These are phyloP conservation scores for Mustela lutreola DNA, from an alignment of 2,113 vertebrate genomes.

Conservation along the genomic window DNA sequence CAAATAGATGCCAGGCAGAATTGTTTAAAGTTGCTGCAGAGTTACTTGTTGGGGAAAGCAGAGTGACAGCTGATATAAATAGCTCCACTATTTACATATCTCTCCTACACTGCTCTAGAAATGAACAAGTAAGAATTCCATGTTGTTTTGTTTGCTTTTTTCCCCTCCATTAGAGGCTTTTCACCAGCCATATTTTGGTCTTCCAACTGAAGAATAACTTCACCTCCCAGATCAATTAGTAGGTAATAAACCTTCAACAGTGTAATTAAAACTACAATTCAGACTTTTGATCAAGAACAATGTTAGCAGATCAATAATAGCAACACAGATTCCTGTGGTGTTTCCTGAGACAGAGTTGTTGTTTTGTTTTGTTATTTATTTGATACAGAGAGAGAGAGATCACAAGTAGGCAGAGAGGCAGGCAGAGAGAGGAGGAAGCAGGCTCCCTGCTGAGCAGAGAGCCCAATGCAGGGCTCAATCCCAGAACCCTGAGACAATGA, in stretches of 20 bases:
- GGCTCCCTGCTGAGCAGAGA: too few relatives aligned
- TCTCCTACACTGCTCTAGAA: constrained; percentile 38
- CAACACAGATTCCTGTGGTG: neutral
- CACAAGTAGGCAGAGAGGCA: too few relatives aligned
- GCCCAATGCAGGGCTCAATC: accelerated
- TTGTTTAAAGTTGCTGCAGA: constrained; percentile 52
- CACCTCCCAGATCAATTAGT: constrained; percentile 49
- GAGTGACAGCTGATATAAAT: constrained; percentile 69
- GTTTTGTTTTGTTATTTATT: too few relatives aligned
- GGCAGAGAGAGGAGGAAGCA: too few relatives aligned
- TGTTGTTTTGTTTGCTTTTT: constrained; percentile 40
- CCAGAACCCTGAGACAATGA: too few relatives aligned
- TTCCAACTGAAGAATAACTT: constrained; percentile 48
- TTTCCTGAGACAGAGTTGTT: neutral
- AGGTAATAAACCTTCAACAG: constrained; percentile 56
- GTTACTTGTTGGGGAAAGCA: neutral
- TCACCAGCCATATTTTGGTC: neutral
- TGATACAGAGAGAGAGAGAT: too few relatives aligned
- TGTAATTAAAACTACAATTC: constrained; percentile 55
- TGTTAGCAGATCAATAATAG: neutral
- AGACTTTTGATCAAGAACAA: constrained; percentile 54
- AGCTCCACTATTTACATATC: constrained; percentile 66
- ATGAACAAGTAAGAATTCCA: neutral
- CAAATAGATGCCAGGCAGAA: constrained; percentile 50
- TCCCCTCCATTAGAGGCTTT: constrained; percentile 11